Evolutionary conservation across 2,113 vertebrate species (phyloP), one percentile per base, ranked within the genome.

Genomic region (Vicugna pacos): DNA sequence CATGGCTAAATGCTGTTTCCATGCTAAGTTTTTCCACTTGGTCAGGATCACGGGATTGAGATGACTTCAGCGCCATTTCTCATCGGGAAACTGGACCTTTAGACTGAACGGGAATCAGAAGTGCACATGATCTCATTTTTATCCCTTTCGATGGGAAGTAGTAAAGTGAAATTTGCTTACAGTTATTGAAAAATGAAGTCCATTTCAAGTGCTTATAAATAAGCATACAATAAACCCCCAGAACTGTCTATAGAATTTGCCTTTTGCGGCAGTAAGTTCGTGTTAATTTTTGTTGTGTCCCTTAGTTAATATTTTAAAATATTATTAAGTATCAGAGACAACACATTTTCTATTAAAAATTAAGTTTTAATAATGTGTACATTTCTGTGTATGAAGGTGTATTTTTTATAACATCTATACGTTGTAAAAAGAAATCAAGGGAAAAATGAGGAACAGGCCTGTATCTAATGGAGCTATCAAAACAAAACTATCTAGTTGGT

Each of bases 1-100:
- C 96, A 95, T 90, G 94, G 97, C 83, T 90, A 95, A 98, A 97
- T 96, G 92, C 32, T 80, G 79, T 94, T 95, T 96, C 80, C 75
- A 89, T 91, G 79, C 73, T 35, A 91, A 89, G 72, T 58, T 96
- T 86, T 93, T 89, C 84, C 58, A 62, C 54, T 69, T 73, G 8
- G 54, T 30, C 38, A 56, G 32, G 30, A 79, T 84, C 62, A 38
- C 24, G 2, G 17, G n/a, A 67, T 70, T 50, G 50, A 73, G 72
- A 84, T 58, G 50, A 90, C 54, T 77, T 87, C 32, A 90, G 75
- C 32, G 28, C 12, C 16, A 9, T 83, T 73, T 92, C 19, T 76
- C 26, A 38, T 6, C 60, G 70, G 65, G 56, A 83, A 85, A 67
- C 35, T 79, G 50, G 30, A 42, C 70, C 48, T 79, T 91, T 60